Base-by-base conservation (phyloP, 2,888 invertebrate species). In the Agapostemon virescens region DNA sequence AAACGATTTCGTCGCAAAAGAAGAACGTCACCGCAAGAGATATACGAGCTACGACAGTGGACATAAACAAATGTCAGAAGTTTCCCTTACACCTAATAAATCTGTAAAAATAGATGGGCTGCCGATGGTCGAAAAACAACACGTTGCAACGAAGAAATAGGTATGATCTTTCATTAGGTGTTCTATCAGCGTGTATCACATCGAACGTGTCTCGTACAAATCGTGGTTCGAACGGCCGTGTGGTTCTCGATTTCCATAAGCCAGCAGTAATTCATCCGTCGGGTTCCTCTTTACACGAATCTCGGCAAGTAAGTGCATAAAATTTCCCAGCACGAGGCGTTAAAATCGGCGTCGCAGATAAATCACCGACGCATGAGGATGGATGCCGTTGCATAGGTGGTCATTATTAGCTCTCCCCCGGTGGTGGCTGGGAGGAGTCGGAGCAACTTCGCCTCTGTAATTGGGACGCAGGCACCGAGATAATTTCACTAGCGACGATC, bases 401-500 rank as follows among this genome's bases (percentile, higher is more conserved):
- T 45, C 80, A 33, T 80, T 80, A 80, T 80, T 80, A 80, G 80
- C 80, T 64, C 63, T 4, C 3, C 63, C 1, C 3, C 1, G 63
- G 13, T 11, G 63, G 63, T 11, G 11, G 1, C n/a, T 20, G 49
- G 49, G n/a, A 11, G 20, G 13, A 63, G 36, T 11, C 63, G n/a
- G 63, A n/a, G 33, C 36, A 33, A 74, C 74, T 68, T 71, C 52
- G 55, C 52, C 74, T 40, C 11, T 64, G 74, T 81, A 82, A 77
- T 82, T 69, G 82, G 76, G 66, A 69, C 82, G 40, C 67, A 67
- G 52, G 67, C 61, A 49, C 67, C 63, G 64, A 74, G 66, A 82
- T 82, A 82, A 82, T 82, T 82, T 71, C 58, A 64, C 74, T 63
- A 55, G 55, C 67, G 9, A 49, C 70, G 82, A 79, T 82, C 77